Evolutionary conservation across 2,888 invertebrate species (phyloP).

Genomic region (Xestia xanthographa): DNA sequence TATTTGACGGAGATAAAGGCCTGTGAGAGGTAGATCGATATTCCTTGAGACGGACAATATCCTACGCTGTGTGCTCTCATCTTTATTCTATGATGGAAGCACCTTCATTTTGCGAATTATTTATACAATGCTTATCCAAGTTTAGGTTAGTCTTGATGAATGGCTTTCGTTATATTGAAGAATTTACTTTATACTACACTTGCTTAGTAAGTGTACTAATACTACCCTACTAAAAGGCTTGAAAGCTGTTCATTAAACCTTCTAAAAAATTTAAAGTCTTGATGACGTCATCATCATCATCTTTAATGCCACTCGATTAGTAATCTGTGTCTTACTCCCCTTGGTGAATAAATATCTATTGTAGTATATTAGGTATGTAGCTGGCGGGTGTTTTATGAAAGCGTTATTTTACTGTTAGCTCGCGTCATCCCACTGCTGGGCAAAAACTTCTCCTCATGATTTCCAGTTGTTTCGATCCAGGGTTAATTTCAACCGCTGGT

Average conservation of each 20-base stretch:
- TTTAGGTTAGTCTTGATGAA: conserved; percentile 74
- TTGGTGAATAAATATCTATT: too few relatives aligned
- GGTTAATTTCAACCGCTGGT: not conserved
- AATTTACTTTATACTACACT: too few relatives aligned
- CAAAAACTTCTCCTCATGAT: not conserved
- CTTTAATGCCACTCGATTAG: too few relatives aligned
- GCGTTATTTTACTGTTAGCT: not conserved
- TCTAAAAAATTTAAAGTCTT: too few relatives aligned
- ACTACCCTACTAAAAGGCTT: too few relatives aligned
- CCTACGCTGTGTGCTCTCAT: conserved; percentile 81
- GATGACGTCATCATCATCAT: too few relatives aligned
- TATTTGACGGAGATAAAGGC: conserved; percentile 78
- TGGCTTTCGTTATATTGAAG: conserved; percentile 70
- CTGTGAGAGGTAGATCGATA: conserved; percentile 70
- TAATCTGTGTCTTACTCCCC: too few relatives aligned
- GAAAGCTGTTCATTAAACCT: too few relatives aligned
- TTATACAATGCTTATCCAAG: conserved; percentile 79
- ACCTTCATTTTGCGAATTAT: conserved; percentile 82
- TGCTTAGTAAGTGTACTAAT: too few relatives aligned
- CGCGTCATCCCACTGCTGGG: not conserved
- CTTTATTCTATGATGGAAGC: conserved; percentile 84
- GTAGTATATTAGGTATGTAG: conserved; percentile 20
- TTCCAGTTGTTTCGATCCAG: not conserved
- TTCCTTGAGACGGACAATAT: conserved; percentile 73
- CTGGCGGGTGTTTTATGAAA: not conserved